Evolutionary conservation across 2,888 invertebrate species (phyloP).

Genomic region (Leuctra nigra): DNA sequence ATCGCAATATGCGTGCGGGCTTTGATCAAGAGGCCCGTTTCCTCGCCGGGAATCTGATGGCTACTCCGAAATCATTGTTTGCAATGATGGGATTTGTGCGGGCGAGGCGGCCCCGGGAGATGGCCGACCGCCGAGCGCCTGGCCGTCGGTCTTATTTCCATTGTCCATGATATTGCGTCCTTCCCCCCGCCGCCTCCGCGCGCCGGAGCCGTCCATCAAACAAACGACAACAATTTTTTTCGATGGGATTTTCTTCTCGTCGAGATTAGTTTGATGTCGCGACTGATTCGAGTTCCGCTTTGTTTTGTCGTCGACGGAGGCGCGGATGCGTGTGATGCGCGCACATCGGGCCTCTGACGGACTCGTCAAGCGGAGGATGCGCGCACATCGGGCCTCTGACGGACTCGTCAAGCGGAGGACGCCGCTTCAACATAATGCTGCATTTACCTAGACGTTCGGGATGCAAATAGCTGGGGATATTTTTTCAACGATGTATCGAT

Average conservation of each 20-base stretch:
- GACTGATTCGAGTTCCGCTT: conserved; percentile 9
- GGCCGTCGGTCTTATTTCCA: background rate
- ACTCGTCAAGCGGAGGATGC: background rate
- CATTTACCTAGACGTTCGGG: background rate
- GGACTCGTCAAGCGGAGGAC: background rate
- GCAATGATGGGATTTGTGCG: background rate
- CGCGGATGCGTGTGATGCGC: background rate
- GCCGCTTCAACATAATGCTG: background rate
- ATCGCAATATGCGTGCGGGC: too few species aligned
- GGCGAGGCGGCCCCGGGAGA: background rate
- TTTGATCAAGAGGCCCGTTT: background rate
- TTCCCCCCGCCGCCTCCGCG: background rate
- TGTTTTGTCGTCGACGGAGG: conserved; percentile 1
- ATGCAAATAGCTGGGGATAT: background rate
- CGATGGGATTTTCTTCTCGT: conserved; percentile 19
- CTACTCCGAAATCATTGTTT: background rate
- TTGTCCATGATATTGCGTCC: background rate
- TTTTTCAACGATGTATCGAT: too few species aligned
- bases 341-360: background rate
- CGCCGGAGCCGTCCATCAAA: conserved; percentile 2
- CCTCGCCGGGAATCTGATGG: background rate
- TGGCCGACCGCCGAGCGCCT: background rate
- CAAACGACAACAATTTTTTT: conserved; percentile 14
- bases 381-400: background rate
- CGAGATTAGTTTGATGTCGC: conserved; percentile 21